Conservation (phyloP, 2,113 vertebrate genomes). For the Stomatorhinus ivindoensis region DNA sequence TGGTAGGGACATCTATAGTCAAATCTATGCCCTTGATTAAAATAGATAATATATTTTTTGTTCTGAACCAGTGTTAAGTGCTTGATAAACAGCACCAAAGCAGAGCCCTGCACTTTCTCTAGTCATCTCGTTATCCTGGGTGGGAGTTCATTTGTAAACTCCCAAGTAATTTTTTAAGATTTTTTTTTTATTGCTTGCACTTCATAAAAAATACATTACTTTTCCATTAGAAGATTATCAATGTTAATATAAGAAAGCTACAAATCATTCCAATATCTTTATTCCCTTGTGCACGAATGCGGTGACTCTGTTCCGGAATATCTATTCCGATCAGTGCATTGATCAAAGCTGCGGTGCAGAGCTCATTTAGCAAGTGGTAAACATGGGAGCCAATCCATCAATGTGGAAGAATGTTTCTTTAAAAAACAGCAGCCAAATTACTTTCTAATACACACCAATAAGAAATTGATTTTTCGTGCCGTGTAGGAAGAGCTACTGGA, state of each 20-base stretch:
- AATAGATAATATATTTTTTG: background rate
- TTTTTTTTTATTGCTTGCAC: background rate
- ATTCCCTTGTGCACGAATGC: background rate
- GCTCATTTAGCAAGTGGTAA: background rate
- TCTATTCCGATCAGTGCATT: background rate
- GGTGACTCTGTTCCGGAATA: background rate
- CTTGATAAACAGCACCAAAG: background rate
- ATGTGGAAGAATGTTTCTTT: background rate
- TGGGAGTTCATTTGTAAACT: background rate
- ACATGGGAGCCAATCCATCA: background rate
- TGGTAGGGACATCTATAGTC: background rate
- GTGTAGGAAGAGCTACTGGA: background rate
- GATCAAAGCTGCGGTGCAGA: background rate
- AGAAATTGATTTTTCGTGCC: background rate
- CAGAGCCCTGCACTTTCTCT: background rate
- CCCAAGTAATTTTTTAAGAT: background rate
- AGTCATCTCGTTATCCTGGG: background rate
- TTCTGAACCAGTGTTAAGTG: background rate
- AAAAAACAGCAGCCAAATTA: background rate
- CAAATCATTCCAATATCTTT: background rate
- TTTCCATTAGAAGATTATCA: slow-evolving; percentile 4
- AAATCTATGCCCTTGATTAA: background rate
- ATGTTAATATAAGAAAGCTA: background rate
- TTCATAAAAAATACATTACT: background rate
- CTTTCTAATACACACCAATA: background rate